Evolutionary conservation across 2,888 invertebrate genomes (phyloP), one percentile per base, ranked within the genome.

Genomic region (Eupeodes luniger): DNA sequence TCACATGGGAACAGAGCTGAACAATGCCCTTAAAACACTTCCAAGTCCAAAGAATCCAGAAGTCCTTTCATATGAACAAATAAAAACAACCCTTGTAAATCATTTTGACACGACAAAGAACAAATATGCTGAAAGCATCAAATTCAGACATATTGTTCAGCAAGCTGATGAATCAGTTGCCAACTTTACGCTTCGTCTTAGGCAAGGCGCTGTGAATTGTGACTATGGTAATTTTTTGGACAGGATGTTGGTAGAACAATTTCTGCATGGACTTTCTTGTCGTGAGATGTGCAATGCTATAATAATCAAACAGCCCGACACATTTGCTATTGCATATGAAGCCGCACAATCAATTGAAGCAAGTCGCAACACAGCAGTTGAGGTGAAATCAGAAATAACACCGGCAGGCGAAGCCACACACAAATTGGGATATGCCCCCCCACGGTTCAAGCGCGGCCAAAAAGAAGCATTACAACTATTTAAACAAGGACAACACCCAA

Each of bases 271-370:
- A 55, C 64, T 74, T 14, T 44, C 14, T 12, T 51, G 36, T 11
- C 51, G 80, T 36, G 62, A 61, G 10, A 57, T 72, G 49, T 64
- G 64, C 27, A 75, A 76, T 57, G 61, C 64, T 59, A 44, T 76
- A 7, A 61, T 76, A 5, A 36, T 19, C 7, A 76, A 67, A 53
- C 75, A 74, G n/a, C 74, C 59, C 16, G n/a, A 19, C n/a, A 75
- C 81, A 11, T 81, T 81, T 57, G 47, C 5, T 27, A 67, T 10
- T 10, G 75, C 81, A 5, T 81, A 82, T 16, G 77, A 76, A 70
- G 36, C 59, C 36, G 59, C 59, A 59, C 59, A 59, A 34, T 59
- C 34, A 12, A 59, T 59, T 59, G 14, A 59, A 59, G 36, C 34
- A 59, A 59, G 59, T 36, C 59, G 59, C 12, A 59, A 27, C 10